phyloP scores from a whole-genome alignment of 2,888 invertebrate species.

The Sinhomidia bicolor region DNA sequence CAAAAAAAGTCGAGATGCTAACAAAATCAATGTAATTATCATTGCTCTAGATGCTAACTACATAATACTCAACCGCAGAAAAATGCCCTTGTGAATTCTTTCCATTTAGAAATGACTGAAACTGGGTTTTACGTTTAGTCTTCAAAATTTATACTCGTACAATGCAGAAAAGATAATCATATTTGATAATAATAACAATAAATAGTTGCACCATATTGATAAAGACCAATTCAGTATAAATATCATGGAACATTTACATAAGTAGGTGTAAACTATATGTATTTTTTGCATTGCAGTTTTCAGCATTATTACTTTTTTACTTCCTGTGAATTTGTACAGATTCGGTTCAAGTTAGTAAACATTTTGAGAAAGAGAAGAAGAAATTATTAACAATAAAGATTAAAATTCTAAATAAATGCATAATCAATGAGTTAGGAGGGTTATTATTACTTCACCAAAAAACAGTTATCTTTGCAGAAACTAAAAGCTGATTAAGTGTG shows the following conservation, averaged over 20 bases:
- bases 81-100: neutral
- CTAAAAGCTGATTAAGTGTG: neutral
- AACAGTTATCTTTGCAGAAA: neutral
- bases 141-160: constrained; percentile 11
- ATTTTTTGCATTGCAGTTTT: constrained; percentile 37
- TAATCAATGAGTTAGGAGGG: neutral
- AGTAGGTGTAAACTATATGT: neutral
- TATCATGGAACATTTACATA: neutral
- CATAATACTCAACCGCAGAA: neutral
- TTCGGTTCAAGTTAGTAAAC: constrained; percentile 15
- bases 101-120: no score
- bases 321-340: constrained; percentile 20
- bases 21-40: no score
- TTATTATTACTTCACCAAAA: neutral
- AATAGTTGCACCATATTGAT: neutral
- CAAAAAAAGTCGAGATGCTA: no score
- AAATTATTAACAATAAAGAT: neutral
- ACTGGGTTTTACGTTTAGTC: no score
- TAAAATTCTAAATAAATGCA: constrained; percentile 21
- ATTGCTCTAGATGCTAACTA: neutral
- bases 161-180: constrained; percentile 1
- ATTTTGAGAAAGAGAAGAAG: neutral
- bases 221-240: neutral
- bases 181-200: neutral
- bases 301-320: constrained; percentile 34